These are phyloP conservation scores for Urophycis tenuis DNA, from an alignment of 2,797 vertebrate species.

Conservation along the genomic window DNA sequence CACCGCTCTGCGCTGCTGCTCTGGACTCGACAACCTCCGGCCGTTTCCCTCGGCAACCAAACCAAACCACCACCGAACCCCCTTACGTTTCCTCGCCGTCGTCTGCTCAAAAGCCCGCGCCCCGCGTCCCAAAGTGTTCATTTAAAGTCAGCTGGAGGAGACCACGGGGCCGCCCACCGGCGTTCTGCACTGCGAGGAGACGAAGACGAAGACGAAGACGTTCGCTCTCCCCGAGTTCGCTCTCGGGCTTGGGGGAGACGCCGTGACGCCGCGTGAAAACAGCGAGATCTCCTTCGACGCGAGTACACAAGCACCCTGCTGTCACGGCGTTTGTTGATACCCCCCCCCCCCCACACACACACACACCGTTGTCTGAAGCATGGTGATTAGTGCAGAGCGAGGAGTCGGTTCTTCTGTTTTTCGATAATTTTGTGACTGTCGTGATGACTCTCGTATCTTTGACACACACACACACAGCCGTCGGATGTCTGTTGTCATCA, in stretches of 20 bases:
- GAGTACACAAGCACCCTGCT: too few species aligned
- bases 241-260: too few species aligned
- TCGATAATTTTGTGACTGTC: neutral
- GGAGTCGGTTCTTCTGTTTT: neutral
- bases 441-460: neutral
- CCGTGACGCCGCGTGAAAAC: too few species aligned
- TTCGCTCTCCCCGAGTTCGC: too few species aligned
- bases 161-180: too few species aligned
- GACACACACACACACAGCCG: neutral
- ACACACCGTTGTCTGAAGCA: too few species aligned
- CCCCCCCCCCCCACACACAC: too few species aligned
- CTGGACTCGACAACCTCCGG: neutral
- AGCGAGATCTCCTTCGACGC: too few species aligned
- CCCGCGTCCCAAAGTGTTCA: neutral
- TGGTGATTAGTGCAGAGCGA: too few species aligned
- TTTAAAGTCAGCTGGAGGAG: neutral
- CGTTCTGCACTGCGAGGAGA: neutral
- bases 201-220: too few species aligned
- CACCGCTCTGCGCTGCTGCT: too few species aligned
- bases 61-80: neutral
- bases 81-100: neutral
- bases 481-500: neutral
- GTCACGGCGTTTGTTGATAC: too few species aligned
- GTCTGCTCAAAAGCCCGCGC: neutral
- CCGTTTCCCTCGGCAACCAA: neutral